phyloP scores from a whole-genome alignment of 2,797 vertebrate species.

The Harpagifer antarcticus region DNA sequence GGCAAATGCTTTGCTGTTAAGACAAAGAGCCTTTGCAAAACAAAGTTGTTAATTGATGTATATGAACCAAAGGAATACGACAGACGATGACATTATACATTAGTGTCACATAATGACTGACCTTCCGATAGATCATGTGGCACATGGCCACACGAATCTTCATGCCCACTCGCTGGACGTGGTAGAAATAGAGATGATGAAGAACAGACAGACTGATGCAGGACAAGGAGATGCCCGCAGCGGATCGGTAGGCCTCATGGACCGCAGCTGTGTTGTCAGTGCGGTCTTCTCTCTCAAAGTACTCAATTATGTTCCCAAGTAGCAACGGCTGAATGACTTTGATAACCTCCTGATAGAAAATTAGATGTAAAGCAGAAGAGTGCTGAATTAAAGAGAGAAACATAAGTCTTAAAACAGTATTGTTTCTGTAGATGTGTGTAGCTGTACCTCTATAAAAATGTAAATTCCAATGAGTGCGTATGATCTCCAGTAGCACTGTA shows the following conservation, averaged over 20 bases:
- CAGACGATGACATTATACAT: not conserved
- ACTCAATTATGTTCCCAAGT: slow-evolving; percentile 90
- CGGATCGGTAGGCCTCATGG: slow-evolving; percentile 82
- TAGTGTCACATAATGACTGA: slow-evolving; percentile 63
- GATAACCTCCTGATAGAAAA: slow-evolving; percentile 86
- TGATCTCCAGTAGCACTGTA: slow-evolving; percentile 93
- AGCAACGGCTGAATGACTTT: slow-evolving; percentile 92
- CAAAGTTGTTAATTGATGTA: slow-evolving; percentile 47
- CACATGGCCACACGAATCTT: slow-evolving; percentile 95
- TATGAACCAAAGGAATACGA: not conserved
- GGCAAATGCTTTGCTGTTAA: slow-evolving; percentile 90
- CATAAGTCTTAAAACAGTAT: not conserved
- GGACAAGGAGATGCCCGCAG: slow-evolving; percentile 85
- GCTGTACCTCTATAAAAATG: slow-evolving; percentile 90
- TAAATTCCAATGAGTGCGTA: slow-evolving; percentile 90
- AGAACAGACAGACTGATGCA: slow-evolving; percentile 84
- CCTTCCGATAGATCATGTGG: slow-evolving; percentile 97
- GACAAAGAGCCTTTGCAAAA: slow-evolving; percentile 88
- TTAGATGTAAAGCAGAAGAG: slow-evolving; percentile 12
- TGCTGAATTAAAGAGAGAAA: not conserved
- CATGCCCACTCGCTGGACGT: slow-evolving; percentile 93
- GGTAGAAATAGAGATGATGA: slow-evolving; percentile 95
- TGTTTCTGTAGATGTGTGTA: not conserved
- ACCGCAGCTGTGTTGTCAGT: slow-evolving; percentile 60
- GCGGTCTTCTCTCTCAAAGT: slow-evolving; percentile 87